Conservation (phyloP, 2,797 vertebrate genomes). For the Sebastolobus altivelis region DNA sequence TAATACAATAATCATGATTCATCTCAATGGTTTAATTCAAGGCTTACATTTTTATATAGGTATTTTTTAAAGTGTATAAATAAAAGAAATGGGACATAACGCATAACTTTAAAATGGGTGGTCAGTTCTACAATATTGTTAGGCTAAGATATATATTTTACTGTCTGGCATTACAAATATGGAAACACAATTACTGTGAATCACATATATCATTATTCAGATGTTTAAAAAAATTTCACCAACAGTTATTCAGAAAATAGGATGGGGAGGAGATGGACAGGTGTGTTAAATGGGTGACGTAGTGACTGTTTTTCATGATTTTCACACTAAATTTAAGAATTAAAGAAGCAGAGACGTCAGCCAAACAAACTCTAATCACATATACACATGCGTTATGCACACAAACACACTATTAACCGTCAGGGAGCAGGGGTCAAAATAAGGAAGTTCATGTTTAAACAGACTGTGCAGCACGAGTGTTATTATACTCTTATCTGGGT, state of each 20-base stretch:
- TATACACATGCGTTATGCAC: background rate
- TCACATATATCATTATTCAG: background rate
- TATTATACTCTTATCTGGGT: constrained; percentile 34
- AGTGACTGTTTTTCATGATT: background rate
- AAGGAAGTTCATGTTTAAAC: constrained; percentile 68
- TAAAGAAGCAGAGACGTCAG: background rate
- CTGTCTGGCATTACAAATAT: background rate
- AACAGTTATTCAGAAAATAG: background rate
- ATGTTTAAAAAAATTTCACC: background rate
- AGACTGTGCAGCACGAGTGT: constrained; percentile 53
- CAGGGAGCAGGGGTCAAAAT: constrained; percentile 19
- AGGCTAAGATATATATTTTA: background rate
- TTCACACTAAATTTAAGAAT: background rate
- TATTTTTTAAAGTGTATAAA: background rate
- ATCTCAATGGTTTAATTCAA: background rate
- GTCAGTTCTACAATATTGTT: background rate
- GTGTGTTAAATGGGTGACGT: background rate
- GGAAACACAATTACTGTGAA: background rate
- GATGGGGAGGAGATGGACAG: background rate
- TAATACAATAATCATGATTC: background rate
- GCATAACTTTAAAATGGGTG: background rate
- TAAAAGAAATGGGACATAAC: background rate
- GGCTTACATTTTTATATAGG: background rate
- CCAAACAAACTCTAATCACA: background rate
- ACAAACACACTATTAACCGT: constrained; percentile 16